Conservation (phyloP, 2,797 vertebrate species). For the Myotis planiceps region DNA sequence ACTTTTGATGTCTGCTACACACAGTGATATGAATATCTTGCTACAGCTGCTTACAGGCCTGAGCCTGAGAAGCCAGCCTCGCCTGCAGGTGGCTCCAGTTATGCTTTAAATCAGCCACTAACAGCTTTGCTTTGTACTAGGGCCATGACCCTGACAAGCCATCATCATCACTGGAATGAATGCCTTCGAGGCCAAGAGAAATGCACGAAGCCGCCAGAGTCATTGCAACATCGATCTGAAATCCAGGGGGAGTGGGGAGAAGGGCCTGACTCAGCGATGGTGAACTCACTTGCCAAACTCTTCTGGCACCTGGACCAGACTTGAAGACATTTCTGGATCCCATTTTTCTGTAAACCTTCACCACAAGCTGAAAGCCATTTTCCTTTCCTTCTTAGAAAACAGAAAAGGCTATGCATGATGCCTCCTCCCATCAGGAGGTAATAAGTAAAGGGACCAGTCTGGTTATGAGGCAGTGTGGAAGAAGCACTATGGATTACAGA, state of each 20-base stretch:
- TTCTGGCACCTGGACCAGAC: constrained; percentile 45
- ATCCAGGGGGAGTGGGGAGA: not conserved
- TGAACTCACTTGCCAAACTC: constrained; percentile 29
- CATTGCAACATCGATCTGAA: constrained; percentile 45
- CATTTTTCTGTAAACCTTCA: constrained; percentile 17
- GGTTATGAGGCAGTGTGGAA: not conserved
- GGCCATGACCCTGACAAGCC: constrained; percentile 50
- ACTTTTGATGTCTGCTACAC: not conserved
- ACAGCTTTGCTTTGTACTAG: constrained; percentile 59
- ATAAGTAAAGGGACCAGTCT: not conserved
- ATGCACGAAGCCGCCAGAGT: not conserved
- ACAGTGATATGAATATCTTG: not conserved
- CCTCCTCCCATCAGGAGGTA: not conserved
- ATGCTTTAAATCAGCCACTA: constrained; percentile 59
- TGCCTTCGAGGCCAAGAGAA: constrained; percentile 58
- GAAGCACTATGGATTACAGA: not conserved
- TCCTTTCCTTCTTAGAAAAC: not conserved
- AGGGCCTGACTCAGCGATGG: not conserved
- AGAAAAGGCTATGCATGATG: not conserved
- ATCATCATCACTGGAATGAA: constrained; percentile 53
- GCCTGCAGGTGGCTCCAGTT: constrained; percentile 46
- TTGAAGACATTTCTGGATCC: constrained; percentile 38
- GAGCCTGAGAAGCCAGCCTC: not conserved
- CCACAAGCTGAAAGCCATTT: constrained; percentile 29
- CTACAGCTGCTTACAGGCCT: not conserved